A percentile compares a stretch with the other conserved stretches of the same genome.
Conservation (phyloP, 2,113 vertebrate genomes). For the Pionites leucogaster region DNA sequence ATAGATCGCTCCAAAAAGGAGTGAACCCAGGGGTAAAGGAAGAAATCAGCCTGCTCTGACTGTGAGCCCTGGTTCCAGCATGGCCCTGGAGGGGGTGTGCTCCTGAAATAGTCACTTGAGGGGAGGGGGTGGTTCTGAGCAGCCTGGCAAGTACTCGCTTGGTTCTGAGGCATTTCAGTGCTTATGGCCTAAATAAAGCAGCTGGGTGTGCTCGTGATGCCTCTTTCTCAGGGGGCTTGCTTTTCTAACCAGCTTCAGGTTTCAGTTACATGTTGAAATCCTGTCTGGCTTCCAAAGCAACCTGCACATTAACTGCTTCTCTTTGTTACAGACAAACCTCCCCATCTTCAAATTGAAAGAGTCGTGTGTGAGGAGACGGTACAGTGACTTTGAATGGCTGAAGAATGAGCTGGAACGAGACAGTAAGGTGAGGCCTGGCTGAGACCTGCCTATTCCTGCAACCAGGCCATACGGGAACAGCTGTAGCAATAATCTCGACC, state of each 20-base stretch:
- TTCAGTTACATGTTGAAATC: neutral
- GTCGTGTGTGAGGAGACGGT: slow-evolving; percentile 92
- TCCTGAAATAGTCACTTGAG: neutral
- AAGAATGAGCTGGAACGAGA: slow-evolving; percentile 98
- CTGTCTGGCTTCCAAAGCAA: neutral
- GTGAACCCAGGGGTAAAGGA: accelerated
- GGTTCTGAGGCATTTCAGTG: neutral
- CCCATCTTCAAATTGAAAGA: slow-evolving; percentile 99
- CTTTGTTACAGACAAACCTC: slow-evolving; percentile 88
- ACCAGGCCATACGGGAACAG: neutral
- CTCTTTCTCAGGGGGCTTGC: neutral
- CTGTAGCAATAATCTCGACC: neutral
- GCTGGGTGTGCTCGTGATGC: neutral
- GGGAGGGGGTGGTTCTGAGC: neutral
- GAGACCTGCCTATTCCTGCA: neutral
- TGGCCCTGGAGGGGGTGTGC: neutral
- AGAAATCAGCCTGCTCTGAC: neutral
- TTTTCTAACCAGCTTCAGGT: neutral
- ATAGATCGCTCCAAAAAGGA: neutral
- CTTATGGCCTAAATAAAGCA: neutral
- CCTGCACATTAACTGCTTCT: neutral
- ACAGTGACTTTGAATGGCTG: slow-evolving; percentile 98
- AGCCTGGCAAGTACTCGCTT: neutral
- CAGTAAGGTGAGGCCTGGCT: slow-evolving; percentile 88
- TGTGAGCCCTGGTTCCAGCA: neutral